Percentiles rank a stretch among this genome's conserved stretches.
Evolutionary conservation across 2,113 vertebrate genomes (phyloP).

Genomic region (Ahaetulla prasina): DNA sequence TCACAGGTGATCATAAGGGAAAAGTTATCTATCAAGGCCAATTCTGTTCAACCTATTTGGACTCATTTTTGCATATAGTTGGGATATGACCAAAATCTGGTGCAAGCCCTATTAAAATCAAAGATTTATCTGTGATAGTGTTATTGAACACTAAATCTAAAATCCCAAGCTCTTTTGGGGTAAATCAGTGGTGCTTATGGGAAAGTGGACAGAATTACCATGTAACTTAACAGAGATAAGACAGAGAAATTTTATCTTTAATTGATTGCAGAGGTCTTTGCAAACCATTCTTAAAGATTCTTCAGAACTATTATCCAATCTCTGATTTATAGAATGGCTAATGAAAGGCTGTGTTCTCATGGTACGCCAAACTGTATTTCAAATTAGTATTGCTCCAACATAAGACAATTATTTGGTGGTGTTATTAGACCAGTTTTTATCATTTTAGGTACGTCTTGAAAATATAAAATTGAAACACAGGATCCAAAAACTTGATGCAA

Average conservation of each 20-base stretch:
- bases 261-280: background rate
- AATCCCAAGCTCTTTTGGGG: background rate
- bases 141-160: background rate
- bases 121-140: background rate
- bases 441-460: conserved; percentile 57
- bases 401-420: background rate
- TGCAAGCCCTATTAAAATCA: background rate
- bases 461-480: conserved; percentile 74
- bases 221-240: background rate
- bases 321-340: background rate
- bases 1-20: background rate
- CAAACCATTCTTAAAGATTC: background rate
- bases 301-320: background rate
- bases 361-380: background rate
- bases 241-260: background rate
- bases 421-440: background rate
- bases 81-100: background rate
- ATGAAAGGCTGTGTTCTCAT: background rate
- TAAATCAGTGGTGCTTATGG: background rate
- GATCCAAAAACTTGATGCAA: conserved; percentile 58
- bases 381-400: background rate
- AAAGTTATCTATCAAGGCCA: background rate
- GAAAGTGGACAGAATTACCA: background rate
- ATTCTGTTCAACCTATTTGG: background rate
- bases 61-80: background rate